Evolutionary conservation across 1,140 invertebrate species (phyloP), one percentile per base, ranked within the genome.

Genomic region (Drosophila kikkawai): DNA sequence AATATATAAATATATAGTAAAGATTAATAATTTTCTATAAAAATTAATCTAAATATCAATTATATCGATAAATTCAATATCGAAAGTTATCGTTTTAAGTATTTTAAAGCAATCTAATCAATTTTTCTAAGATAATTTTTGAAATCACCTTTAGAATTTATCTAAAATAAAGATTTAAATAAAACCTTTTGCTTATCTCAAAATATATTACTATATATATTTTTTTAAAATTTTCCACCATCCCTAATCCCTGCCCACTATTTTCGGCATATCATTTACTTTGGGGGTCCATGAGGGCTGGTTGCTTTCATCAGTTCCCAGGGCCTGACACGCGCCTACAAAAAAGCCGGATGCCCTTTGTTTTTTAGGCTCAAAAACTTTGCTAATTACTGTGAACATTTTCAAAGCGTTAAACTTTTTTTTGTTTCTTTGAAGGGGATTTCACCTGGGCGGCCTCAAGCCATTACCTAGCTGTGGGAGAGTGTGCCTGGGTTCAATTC

Each of bases 341-440:
- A 71, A 79, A 78, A 76, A 76, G 17, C 36, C 78, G 80, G 81
- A 84, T 79, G 69, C 61, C 67, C 80, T 75, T 83, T 70, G 81
- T 82, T 88, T 90, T 81, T 76, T 74, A 77, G 85, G 81, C 79
- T 79, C 58, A 90, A 82, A 56, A 90, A 90, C 85, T 90, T 90
- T 90, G 85, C 85, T 90, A 90, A 90, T 90, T 90, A 90, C 85
- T 82, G 85, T 79, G 85, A 90, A 90, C 71, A 90, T 90, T 82
- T 90, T 81, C 81, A 69, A 81, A 90, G 78, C 79, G 75, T 77
- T 73, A 71, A 76, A 77, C 73, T 87, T 87, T 82, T 82, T 77
- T 80, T 71, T 67, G 57, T 73, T 64, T 74, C 44, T 47, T 82
- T 39, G 12, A 22, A 44, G 57, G 67, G 42, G 42, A 36, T 78